Conservation (phyloP, 1,140 invertebrate genomes). For the Drosophila orosa region DNA sequence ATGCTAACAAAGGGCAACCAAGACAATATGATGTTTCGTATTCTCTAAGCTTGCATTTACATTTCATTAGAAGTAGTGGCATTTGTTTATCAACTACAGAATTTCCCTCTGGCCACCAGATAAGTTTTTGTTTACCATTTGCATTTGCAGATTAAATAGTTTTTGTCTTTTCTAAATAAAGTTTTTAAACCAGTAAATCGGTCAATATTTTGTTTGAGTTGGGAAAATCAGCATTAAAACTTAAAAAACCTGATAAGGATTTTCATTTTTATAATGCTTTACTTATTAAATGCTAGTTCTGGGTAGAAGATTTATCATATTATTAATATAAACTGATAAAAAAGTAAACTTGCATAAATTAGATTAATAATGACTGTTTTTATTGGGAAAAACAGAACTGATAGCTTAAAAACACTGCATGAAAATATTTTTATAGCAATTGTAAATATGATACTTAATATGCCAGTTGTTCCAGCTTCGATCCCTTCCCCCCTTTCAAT, state of each 20-base stretch:
- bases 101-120: background rate
- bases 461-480: background rate
- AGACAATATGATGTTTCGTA: background rate
- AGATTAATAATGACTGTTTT: background rate
- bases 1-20: background rate
- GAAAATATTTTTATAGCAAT: background rate
- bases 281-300: background rate
- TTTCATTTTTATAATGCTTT: background rate
- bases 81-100: background rate
- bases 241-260: background rate
- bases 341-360: background rate
- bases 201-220: background rate
- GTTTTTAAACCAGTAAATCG: background rate
- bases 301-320: background rate
- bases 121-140: background rate
- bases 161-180: background rate
- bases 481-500: constrained; percentile 18
- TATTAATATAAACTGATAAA: background rate
- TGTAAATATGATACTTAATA: background rate
- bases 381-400: background rate
- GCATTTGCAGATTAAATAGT: constrained; percentile 1
- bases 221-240: background rate
- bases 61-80: background rate
- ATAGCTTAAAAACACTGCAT: background rate
- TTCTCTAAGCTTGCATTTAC: background rate